Base-by-base conservation (phyloP, 2,888 invertebrate species). In the Lycocerus yunnanus region DNA sequence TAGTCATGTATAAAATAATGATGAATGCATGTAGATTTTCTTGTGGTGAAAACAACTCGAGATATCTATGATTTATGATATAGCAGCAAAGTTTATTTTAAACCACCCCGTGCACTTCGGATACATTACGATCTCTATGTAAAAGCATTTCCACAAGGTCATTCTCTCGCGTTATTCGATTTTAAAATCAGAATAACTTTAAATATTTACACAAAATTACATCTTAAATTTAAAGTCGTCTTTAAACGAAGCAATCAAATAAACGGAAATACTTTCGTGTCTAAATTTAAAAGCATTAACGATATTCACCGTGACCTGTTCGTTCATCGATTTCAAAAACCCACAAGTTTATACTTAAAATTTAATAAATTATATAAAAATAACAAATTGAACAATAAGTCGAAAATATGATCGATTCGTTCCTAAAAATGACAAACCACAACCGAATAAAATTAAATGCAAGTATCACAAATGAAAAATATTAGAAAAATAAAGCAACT, bases 221-320 rank as follows among this genome's bases (percentile, higher is more conserved):
- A 63, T 63, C 20, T 63, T 13, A 18, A 63, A 63, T 63, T 63
- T 63, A 63, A 63, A 43, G 43, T n/a, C 61, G 69, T 69, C 69
- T 61, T 69, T 61, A 60, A 69, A 69, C 60, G 24, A 61, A 69
- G 16, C 18, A 60, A 61, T 60, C 60, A 61, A 63, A 63, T 63
- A 63, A 63, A 63, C 61, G 61, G 61, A 63, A 63, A 63, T 63
- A 63, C 61, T 69, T 27, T 69, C 24, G 59, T 16, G 24, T 59
- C 60, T 61, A 69, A 60, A 69, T 69, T 69, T 69, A 61, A 69
- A 60, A 69, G 59, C 24, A 24, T 69, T 61, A 61, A 24, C 61
- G 21, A 60, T 60, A 61, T 59, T 69, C 21, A 61, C 60, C 69
- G 18, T 18, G 15, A 20, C 43, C 43, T 43, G 43, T 43, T 43